Evolutionary conservation across 2,797 vertebrate genomes (phyloP).

Genomic region (Enteromius treurensis): DNA sequence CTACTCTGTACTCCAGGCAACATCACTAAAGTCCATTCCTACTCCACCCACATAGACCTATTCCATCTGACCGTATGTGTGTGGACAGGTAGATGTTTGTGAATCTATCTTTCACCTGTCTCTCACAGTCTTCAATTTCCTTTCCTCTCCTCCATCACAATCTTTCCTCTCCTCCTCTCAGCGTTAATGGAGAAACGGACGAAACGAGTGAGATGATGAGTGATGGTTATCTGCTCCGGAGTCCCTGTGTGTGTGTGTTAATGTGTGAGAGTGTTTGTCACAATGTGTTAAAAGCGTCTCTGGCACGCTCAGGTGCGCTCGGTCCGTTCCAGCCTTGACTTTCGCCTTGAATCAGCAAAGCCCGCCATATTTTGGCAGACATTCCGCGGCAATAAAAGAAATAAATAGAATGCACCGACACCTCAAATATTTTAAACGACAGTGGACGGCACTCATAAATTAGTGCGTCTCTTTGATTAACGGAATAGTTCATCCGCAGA

Average conservation of each 20-base stretch:
- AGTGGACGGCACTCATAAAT: neutral
- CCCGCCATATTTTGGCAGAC: conserved; percentile 54
- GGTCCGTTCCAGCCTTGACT: conserved; percentile 63
- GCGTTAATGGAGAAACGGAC: conserved; percentile 19
- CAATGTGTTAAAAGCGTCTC: conserved; percentile 69
- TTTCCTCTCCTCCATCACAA: conserved; percentile 8
- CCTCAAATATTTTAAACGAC: conserved; percentile 64
- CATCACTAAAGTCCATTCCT: neutral
- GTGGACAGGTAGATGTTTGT: neutral
- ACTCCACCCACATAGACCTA: neutral
- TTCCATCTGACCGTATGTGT: neutral
- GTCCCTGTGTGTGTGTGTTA: conserved; percentile 20
- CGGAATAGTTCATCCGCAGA: neutral
- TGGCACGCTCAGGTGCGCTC: conserved; percentile 59
- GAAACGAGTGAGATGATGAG: conserved; percentile 15
- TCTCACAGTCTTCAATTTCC: neutral
- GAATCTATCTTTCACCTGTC: conserved; percentile 17
- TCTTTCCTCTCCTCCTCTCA: conserved; percentile 12
- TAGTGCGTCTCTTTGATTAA: neutral
- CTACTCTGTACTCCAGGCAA: neutral
- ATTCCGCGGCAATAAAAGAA: conserved; percentile 33
- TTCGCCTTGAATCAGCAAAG: conserved; percentile 68
- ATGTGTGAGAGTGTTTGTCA: conserved; percentile 56
- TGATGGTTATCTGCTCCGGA: neutral
- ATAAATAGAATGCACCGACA: conserved; percentile 60